Percentiles rank a stretch among this genome's conserved stretches.
Evolutionary conservation across 1,140 invertebrate genomes (phyloP).

Genomic region (Micrasema longulum): DNA sequence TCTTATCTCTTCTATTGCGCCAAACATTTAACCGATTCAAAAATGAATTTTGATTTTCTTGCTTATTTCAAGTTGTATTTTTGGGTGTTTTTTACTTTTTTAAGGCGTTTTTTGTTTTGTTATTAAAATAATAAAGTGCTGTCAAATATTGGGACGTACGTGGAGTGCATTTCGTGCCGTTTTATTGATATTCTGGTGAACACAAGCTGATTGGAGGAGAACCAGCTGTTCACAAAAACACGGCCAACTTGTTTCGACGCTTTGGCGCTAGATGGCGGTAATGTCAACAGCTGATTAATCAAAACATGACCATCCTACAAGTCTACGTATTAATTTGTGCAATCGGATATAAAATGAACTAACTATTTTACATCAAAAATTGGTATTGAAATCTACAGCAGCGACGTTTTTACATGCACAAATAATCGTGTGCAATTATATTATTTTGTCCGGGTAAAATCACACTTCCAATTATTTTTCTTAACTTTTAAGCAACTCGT

Average conservation of each 20-base stretch:
- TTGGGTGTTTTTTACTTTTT: constrained; percentile 1
- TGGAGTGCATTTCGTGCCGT: constrained; percentile 4
- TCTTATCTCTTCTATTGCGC: background rate
- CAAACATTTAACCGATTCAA: constrained; percentile 11
- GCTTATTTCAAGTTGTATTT: background rate
- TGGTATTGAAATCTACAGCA: too few species aligned
- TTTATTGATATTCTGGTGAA: constrained; percentile 44
- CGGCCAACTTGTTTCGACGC: background rate
- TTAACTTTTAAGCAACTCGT: too few species aligned
- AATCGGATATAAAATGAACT: too few species aligned
- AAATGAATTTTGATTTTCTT: constrained; percentile 2
- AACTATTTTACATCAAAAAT: too few species aligned
- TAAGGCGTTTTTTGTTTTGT: constrained; percentile 10
- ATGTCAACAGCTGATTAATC: too few species aligned
- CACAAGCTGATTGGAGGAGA: constrained; percentile 21
- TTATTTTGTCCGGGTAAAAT: too few species aligned
- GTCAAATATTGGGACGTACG: constrained; percentile 38
- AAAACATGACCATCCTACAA: too few species aligned
- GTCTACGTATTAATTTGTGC: too few species aligned
- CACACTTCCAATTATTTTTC: too few species aligned
- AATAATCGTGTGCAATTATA: too few species aligned
- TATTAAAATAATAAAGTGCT: constrained; percentile 34
- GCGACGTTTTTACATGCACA: too few species aligned
- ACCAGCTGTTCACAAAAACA: constrained; percentile 43
- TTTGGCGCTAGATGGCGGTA: constrained; percentile 16